These are phyloP conservation scores for Lepidostoma basale DNA, from an alignment of 1,140 invertebrate genomes.

Conservation along the genomic window DNA sequence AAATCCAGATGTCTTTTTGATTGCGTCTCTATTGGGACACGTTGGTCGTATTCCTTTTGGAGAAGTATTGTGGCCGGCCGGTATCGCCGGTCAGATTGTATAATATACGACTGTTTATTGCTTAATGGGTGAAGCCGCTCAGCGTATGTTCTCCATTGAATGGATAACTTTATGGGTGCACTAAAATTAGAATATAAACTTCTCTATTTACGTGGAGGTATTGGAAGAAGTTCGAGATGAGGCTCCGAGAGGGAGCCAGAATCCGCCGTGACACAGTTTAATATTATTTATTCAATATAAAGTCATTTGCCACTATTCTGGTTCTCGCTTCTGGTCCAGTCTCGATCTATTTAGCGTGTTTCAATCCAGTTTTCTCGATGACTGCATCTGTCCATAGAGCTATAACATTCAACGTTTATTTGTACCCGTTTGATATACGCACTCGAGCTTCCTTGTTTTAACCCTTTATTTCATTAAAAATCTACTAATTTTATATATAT, in stretches of 20 bases:
- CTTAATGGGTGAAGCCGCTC: slow-evolving; percentile 15
- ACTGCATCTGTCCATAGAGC: too few relatives aligned
- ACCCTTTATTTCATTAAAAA: too few relatives aligned
- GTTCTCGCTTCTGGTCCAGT: too few relatives aligned
- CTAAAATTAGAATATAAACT: slow-evolving; percentile 23
- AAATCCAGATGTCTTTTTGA: slow-evolving; percentile 20
- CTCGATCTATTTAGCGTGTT: too few relatives aligned
- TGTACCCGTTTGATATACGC: too few relatives aligned
- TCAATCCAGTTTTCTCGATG: too few relatives aligned
- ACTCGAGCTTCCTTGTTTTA: too few relatives aligned
- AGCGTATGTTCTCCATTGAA: slow-evolving; percentile 12
- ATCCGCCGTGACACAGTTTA: neutral
- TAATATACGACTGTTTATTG: slow-evolving; percentile 18
- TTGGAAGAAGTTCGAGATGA: slow-evolving; percentile 12
- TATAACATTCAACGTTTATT: too few relatives aligned
- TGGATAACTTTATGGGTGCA: slow-evolving; percentile 21
- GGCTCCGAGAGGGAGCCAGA: neutral
- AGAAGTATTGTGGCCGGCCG: neutral
- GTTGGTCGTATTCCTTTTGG: slow-evolving; percentile 1
- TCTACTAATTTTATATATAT: too few relatives aligned
- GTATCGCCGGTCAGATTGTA: slow-evolving; percentile 9
- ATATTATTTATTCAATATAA: slow-evolving; percentile 2
- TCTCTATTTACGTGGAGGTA: slow-evolving; percentile 20
- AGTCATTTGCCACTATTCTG: neutral
- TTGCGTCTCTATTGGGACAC: slow-evolving; percentile 8